These are phyloP conservation scores for Nothocercus nigrocapillus DNA, from an alignment of 2,113 vertebrate genomes.

Conservation along the genomic window DNA sequence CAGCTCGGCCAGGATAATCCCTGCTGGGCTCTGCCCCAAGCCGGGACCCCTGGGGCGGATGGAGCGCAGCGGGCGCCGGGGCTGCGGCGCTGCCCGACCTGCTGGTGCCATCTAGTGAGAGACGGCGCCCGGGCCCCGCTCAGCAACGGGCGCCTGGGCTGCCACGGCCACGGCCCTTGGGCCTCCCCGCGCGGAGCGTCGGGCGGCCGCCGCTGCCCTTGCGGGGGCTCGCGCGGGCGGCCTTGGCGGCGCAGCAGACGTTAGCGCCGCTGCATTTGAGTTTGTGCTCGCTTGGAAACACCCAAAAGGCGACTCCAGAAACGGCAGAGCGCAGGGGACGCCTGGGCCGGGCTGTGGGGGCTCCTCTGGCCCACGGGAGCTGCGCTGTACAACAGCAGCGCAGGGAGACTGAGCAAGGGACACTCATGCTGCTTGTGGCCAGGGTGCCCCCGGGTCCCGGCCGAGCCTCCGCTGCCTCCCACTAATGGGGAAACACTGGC, in stretches of 20 bases:
- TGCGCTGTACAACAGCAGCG: too few relatives aligned
- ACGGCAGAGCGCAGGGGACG: too few relatives aligned
- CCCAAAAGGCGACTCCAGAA: background rate
- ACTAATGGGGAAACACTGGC: background rate
- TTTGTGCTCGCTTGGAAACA: background rate
- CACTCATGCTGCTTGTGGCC: background rate
- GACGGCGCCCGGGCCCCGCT: background rate
- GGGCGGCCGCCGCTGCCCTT: too few relatives aligned
- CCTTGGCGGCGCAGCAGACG: background rate
- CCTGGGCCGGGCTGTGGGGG: too few relatives aligned
- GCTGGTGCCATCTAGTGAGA: background rate
- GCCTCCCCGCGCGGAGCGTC: too few relatives aligned
- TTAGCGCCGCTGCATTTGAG: background rate
- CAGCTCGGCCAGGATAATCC: slow-evolving; percentile 56
- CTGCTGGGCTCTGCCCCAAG: slow-evolving; percentile 58
- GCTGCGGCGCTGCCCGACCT: background rate
- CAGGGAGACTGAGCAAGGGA: background rate
- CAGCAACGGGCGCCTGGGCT: too few relatives aligned
- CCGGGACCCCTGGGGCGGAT: too few relatives aligned
- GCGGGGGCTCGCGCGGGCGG: too few relatives aligned
- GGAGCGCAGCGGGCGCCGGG: too few relatives aligned
- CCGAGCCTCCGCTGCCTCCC: background rate
- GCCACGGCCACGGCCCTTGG: too few relatives aligned
- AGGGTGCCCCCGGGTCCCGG: background rate
- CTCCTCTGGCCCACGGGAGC: too few relatives aligned